Evolutionary conservation across 2,888 invertebrate species (phyloP).

Genomic region (Oscheius sp.): DNA sequence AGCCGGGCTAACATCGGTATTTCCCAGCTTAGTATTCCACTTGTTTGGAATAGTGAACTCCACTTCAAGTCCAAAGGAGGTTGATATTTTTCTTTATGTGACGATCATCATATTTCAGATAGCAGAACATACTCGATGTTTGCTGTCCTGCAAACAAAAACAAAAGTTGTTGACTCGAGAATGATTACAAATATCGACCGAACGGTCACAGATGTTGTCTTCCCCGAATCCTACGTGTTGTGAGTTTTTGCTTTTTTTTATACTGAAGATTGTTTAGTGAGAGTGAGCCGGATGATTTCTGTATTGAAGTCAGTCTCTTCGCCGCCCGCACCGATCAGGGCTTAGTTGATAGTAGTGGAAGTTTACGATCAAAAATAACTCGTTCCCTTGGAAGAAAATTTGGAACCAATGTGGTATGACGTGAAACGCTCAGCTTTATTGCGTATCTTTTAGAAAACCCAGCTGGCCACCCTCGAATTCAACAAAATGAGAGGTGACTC

Average conservation of each 20-base stretch:
- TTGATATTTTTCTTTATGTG: background rate
- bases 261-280: constrained; percentile 40
- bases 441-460: constrained; percentile 20
- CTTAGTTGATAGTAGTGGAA: constrained; percentile 46
- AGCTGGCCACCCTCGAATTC: constrained; percentile 20
- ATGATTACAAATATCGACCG: constrained; percentile 55
- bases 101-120: constrained; percentile 40
- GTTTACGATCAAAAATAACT: constrained; percentile 53
- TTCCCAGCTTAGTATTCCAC: constrained; percentile 57
- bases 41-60: constrained; percentile 57
- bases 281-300: constrained; percentile 59
- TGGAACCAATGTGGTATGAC: constrained; percentile 47
- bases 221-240: constrained; percentile 57
- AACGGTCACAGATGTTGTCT: constrained; percentile 58
- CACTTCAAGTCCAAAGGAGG: constrained; percentile 50
- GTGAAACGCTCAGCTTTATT: background rate
- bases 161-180: constrained; percentile 56
- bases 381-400: constrained; percentile 59
- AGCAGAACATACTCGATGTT: constrained; percentile 60
- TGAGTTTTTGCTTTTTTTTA: constrained; percentile 37
- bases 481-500: constrained; percentile 34
- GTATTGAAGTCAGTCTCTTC: constrained; percentile 53
- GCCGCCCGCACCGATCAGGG: constrained; percentile 57
- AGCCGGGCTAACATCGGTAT: constrained; percentile 54
- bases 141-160: constrained; percentile 53